Conservation (phyloP, 2,113 vertebrate species). For the Tautogolabrus adspersus region DNA sequence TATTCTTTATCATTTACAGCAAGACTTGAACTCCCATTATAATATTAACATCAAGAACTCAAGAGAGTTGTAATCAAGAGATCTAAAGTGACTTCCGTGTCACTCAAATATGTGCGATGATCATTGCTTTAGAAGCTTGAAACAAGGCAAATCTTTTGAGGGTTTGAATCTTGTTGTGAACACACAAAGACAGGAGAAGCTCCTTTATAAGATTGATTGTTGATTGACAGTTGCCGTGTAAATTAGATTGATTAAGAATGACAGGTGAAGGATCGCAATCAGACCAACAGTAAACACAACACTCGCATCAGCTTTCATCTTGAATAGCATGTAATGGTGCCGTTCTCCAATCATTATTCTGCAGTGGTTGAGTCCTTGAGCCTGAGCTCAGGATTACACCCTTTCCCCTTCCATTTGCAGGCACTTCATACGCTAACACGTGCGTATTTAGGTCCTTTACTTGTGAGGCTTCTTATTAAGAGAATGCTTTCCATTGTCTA, state of each 20-base stretch:
- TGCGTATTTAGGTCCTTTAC: background rate
- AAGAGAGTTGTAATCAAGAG: too few relatives aligned
- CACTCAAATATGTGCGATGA: too few relatives aligned
- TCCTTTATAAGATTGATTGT: slow-evolving; percentile 14
- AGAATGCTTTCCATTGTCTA: background rate
- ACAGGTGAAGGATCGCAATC: slow-evolving; percentile 15
- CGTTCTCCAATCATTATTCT: slow-evolving; percentile 5
- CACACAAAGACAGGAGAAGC: slow-evolving; percentile 8
- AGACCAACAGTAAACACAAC: background rate
- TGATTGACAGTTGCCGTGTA: slow-evolving; percentile 24
- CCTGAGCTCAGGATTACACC: slow-evolving; percentile 6
- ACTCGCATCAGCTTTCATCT: slow-evolving; percentile 5
- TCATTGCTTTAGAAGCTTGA: background rate
- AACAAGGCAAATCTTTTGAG: background rate
- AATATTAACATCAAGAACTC: too few relatives aligned
- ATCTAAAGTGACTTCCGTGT: too few relatives aligned
- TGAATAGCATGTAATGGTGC: slow-evolving; percentile 17
- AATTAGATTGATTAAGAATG: slow-evolving; percentile 37
- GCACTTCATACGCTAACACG: background rate
- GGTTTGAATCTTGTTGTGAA: background rate
- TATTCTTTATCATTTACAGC: too few relatives aligned
- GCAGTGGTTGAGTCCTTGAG: background rate
- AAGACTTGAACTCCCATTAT: too few relatives aligned
- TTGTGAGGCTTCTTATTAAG: background rate
- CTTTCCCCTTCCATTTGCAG: background rate